Evolutionary conservation across 2,888 invertebrate genomes (phyloP), one percentile per base, ranked within the genome.

Genomic region (Caenorhabditis sp.): DNA sequence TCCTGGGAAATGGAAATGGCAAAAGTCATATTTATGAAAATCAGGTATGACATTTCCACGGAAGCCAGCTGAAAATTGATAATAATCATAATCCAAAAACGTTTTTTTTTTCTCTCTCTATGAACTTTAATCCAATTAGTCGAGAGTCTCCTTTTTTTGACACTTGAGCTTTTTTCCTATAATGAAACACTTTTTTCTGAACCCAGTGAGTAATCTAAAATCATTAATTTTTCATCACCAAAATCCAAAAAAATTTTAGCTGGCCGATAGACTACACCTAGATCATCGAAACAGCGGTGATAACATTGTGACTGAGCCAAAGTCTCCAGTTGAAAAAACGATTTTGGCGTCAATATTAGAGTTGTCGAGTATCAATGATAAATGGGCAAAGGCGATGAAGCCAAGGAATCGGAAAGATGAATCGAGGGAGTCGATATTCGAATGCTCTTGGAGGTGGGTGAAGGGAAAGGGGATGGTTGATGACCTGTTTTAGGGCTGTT

Each of bases 371-470:
- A 52, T 64, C 43, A 69, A 72, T 53, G 71, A 73, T 49, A 67
- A 71, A 43, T 78, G 78, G 78, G 64, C 57, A 49, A 72, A 61
- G 53, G 52, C 53, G 38, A 62, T 68, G 21, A 49, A 53, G 4
- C 5, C 31, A 27, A 38, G 2, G 14, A 8, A 36, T 63, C 43
- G 52, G 14, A 56, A 17, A 43, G 17, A 61, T 61, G 49, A 64
- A 58, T 17, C 53, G 63, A 26, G 59, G 31, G 50, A 27, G 52
- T 70, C 68, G 59, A 52, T 70, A 36, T 70, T 70, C 38, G 74
- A 77, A 64, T 79, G 79, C 57, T 70, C 79, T 25, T 79, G 79
- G 79, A 74, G 79, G 79, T 79, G 36, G 17, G 50, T 59, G 59
- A 50, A 60, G 49, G 43, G 60, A 21, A 38, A 49, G 36, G 26